phyloP scores from a whole-genome alignment of 2,797 vertebrate genomes.

The Leptodactylus fallax region DNA sequence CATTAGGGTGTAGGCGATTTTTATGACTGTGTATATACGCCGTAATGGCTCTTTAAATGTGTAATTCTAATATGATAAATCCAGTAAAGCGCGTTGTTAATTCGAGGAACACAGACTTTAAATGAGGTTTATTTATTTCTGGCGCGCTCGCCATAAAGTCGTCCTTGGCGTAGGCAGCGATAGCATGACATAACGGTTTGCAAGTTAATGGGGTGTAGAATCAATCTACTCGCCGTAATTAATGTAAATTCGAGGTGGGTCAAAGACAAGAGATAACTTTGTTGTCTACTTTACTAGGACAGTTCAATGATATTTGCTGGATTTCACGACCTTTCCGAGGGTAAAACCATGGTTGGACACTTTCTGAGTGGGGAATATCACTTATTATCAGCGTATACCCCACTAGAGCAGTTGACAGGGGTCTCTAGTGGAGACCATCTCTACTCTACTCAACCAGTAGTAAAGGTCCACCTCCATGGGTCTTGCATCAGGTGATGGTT shows the following conservation, averaged over 20 bases:
- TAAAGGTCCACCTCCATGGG: too few species aligned
- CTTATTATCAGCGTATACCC: too few species aligned
- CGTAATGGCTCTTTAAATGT: conserved; percentile 36
- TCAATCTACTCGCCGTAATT: not conserved
- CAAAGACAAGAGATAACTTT: not conserved
- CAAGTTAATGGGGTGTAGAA: conserved; percentile 27
- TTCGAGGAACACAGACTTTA: not conserved
- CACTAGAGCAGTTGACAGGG: too few species aligned
- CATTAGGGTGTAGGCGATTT: conserved; percentile 1
- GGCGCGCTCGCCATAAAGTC: not conserved
- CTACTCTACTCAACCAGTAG: too few species aligned
- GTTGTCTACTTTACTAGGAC: not conserved
- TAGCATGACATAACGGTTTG: not conserved
- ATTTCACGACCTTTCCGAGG: not conserved
- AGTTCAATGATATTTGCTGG: not conserved
- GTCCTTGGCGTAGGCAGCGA: not conserved
- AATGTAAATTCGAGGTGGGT: conserved; percentile 3
- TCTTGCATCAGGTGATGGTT: too few species aligned
- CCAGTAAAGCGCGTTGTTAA: not conserved
- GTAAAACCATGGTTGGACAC: not conserved
- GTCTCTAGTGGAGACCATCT: too few species aligned
- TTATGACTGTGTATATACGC: conserved; percentile 6
- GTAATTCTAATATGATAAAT: not conserved
- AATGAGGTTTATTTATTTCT: conserved; percentile 40
- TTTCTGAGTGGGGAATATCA: not conserved